These are phyloP conservation scores for Bambusicola thoracicus DNA, from an alignment of 2,113 vertebrate species.

Conservation along the genomic window DNA sequence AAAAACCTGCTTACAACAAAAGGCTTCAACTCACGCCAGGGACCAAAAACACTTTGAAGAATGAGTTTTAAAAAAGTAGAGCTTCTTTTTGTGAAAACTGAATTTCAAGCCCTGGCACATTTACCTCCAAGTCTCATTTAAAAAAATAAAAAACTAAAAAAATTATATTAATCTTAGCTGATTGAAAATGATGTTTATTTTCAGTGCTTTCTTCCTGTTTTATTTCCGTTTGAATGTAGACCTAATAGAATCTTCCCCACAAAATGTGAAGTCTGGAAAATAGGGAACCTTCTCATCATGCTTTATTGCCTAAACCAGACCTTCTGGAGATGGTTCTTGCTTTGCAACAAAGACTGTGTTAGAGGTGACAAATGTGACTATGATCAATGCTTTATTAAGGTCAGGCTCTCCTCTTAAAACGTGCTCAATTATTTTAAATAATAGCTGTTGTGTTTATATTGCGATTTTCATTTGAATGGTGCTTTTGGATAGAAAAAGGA, in stretches of 20 bases:
- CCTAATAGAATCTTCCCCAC: neutral
- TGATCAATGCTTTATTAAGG: slow-evolving; percentile 59
- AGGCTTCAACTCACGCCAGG: slow-evolving; percentile 29
- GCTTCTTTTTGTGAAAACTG: neutral
- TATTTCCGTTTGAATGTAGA: slow-evolving; percentile 29
- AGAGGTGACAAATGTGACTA: slow-evolving; percentile 14
- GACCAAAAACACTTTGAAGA: slow-evolving; percentile 43
- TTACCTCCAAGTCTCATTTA: neutral
- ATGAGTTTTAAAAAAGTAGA: slow-evolving; percentile 19
- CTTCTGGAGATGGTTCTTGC: slow-evolving; percentile 33
- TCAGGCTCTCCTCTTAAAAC: slow-evolving; percentile 6
- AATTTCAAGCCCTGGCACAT: slow-evolving; percentile 25
- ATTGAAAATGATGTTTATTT: neutral
- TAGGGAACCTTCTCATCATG: neutral
- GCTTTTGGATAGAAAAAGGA: slow-evolving; percentile 7
- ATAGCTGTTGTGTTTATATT: slow-evolving; percentile 34
- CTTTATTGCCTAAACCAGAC: slow-evolving; percentile 27
- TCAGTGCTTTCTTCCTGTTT: neutral
- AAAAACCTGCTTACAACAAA: slow-evolving; percentile 52
- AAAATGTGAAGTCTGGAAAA: slow-evolving; percentile 2
- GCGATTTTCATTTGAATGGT: slow-evolving; percentile 53
- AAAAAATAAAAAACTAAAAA: neutral
- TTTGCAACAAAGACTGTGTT: slow-evolving; percentile 1
- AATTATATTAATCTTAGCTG: neutral
- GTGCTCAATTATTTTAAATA: slow-evolving; percentile 25